Evolutionary conservation across 2,888 invertebrate genomes (phyloP), one percentile per base, ranked within the genome.

Genomic region (Chaetogeoica ovagalla): DNA sequence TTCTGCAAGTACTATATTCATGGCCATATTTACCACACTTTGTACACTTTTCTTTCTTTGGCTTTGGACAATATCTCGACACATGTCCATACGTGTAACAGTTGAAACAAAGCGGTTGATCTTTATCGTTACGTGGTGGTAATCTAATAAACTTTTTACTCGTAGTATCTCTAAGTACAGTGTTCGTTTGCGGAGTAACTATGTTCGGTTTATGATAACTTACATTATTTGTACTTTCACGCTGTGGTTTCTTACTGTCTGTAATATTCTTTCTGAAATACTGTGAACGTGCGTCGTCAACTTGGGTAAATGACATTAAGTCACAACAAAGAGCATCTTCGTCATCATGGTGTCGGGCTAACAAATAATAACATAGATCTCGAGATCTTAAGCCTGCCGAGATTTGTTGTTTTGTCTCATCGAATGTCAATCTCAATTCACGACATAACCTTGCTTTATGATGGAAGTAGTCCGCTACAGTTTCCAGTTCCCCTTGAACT

Each of bases 11-110:
- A 43, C 43, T 43, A 43, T 4, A 9, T 63, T 63, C 62, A 30
- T 62, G 62, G 17, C 63, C 63, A 63, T 30, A 62, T 37, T 63
- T 63, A 39, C 30, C 62, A 62, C 63, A 63, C 19, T 63, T 63
- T 8, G 37, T 39, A 63, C 63, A 63, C 19, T 63, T 63, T 39
- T 17, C 19, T n/a, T 63, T 63, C n/a, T 63, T 63, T 37, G 63
- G 63, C n/a, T 63, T 63, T 19, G 19, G 37, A 63, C 63, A 63
- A n/a, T 39, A 63, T 39, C n/a, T 63, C 17, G 37, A 63, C 9
- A 63, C 39, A 39, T 63, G 63, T 9, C 63, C 39, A 63, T 63
- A 63, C 63, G 39, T 39, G 5, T 8, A 39, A 11, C 65, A 65
- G 6, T 65, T 65, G 19, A 65, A 65, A 65, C 65, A 65, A 7